These are phyloP conservation scores for Ascaphus truei DNA, from an alignment of 2,113 vertebrate genomes.

Conservation along the genomic window DNA sequence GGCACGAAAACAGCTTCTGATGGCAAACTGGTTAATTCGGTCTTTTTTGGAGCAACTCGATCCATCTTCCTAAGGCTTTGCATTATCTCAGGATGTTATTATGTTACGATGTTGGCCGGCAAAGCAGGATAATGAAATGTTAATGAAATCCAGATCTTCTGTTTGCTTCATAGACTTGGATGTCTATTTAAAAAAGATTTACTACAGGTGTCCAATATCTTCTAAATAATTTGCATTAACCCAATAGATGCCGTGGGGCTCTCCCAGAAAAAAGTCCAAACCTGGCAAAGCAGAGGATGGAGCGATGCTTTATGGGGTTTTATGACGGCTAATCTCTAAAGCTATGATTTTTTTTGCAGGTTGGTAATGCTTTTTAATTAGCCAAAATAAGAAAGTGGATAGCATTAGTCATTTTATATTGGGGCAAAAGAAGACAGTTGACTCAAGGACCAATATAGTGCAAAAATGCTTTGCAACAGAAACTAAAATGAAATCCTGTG, in stretches of 20 bases:
- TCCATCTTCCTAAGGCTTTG: conserved; percentile 10
- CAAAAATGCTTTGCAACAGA: not conserved
- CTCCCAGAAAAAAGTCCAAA: not conserved
- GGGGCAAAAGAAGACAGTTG: too few species aligned
- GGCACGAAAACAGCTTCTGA: not conserved
- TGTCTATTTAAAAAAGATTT: conserved; percentile 6
- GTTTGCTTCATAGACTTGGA: not conserved
- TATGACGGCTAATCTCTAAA: too few species aligned
- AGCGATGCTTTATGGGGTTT: not conserved
- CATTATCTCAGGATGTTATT: not conserved
- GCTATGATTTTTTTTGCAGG: too few species aligned
- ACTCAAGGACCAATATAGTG: not conserved
- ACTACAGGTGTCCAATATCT: not conserved
- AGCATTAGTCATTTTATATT: too few species aligned
- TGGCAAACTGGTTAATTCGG: not conserved
- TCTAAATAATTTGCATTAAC: not conserved
- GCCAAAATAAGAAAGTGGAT: too few species aligned
- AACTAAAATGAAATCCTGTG: not conserved
- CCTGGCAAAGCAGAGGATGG: not conserved
- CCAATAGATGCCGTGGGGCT: not conserved
- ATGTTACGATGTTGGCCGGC: conserved; percentile 2
- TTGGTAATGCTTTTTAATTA: too few species aligned
- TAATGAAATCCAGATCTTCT: not conserved
- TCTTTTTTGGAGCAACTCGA: not conserved
- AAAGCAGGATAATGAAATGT: not conserved